Conservation (phyloP, 2,888 invertebrate genomes). For the Tachina lurida region DNA sequence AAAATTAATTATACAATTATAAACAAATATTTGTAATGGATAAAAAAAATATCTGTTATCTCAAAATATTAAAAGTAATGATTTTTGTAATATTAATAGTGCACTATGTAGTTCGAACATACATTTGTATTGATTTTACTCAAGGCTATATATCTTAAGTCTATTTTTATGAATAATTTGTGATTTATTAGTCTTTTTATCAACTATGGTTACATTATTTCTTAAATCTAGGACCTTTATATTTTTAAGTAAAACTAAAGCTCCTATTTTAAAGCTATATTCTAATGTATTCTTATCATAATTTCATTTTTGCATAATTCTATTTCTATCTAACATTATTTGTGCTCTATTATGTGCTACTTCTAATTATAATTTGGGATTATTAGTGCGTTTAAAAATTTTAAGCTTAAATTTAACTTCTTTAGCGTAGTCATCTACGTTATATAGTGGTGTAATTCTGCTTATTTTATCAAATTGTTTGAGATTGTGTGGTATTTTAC, state of each 20-base stretch:
- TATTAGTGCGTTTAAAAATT: no score
- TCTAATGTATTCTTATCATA: conserved; percentile 11
- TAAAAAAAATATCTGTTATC: no score
- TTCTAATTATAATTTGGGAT: no score
- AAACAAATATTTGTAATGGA: no score
- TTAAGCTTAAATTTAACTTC: background rate
- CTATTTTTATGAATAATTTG: background rate
- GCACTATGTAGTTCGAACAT: no score
- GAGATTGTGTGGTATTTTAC: no score
- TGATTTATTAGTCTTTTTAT: background rate
- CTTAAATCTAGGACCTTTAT: background rate
- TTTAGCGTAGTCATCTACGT: background rate
- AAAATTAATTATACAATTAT: no score
- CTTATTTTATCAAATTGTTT: background rate
- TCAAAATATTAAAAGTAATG: no score
- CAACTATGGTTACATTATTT: background rate
- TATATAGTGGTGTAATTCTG: conserved; percentile 1
- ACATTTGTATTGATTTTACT: background rate
- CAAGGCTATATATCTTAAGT: background rate
- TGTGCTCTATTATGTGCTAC: background rate
- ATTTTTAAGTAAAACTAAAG: conserved; percentile 9
- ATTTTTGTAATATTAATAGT: no score
- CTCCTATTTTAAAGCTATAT: background rate
- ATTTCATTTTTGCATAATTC: background rate
- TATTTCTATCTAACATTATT: background rate